These are phyloP conservation scores for Balaeniceps rex DNA, from an alignment of 2,113 vertebrate genomes.

Conservation along the genomic window DNA sequence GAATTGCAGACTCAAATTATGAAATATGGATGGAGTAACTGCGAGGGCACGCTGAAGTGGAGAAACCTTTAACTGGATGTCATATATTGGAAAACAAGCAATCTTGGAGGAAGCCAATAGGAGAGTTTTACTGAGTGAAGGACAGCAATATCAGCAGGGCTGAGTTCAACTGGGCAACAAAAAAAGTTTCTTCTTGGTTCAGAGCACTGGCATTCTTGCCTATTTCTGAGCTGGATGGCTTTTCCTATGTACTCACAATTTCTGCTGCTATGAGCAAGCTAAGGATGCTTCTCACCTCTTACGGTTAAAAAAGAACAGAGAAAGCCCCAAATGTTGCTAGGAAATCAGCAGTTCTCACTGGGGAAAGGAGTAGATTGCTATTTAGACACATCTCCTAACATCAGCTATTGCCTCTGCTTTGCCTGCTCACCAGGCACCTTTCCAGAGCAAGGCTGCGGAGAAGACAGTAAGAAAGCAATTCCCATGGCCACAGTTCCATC, in stretches of 20 bases:
- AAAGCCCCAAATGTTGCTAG: conserved; percentile 26
- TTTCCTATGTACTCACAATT: neutral
- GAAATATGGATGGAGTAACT: conserved; percentile 34
- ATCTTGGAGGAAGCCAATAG: neutral
- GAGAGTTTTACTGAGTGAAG: neutral
- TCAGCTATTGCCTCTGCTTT: neutral
- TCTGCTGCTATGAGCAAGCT: neutral
- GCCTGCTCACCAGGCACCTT: neutral
- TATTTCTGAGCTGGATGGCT: neutral
- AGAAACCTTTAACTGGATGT: neutral
- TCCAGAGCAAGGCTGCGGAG: neutral
- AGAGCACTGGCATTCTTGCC: neutral
- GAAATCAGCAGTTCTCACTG: conserved; percentile 19
- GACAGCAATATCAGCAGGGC: neutral
- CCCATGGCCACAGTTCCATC: neutral
- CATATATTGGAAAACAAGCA: neutral
- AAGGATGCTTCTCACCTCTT: neutral
- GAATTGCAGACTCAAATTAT: conserved; percentile 25
- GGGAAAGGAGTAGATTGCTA: neutral
- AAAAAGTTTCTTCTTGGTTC: neutral
- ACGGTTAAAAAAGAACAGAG: neutral
- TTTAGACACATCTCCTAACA: neutral
- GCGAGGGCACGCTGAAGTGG: neutral
- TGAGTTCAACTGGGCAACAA: neutral
- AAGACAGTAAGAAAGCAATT: neutral